A percentile compares a stretch with the other conserved stretches of the same genome.
Evolutionary conservation across 2,797 vertebrate genomes (phyloP).

Genomic region (Xiphophorus birchmanni): DNA sequence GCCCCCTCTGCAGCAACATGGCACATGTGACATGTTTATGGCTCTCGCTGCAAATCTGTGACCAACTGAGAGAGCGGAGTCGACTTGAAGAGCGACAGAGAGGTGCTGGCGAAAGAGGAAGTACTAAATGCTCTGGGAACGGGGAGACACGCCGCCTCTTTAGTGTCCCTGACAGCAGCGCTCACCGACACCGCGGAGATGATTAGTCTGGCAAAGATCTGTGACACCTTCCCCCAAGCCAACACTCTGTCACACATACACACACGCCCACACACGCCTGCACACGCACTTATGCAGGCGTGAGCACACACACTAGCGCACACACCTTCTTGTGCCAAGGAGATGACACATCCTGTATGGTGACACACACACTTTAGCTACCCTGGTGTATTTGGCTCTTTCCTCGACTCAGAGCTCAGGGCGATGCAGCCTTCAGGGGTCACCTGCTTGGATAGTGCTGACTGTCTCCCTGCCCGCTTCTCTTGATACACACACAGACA

Average conservation of each 20-base stretch:
- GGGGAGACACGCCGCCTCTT: constrained; percentile 79
- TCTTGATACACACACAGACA: constrained; percentile 85
- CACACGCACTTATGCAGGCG: constrained; percentile 38
- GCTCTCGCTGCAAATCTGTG: constrained; percentile 68
- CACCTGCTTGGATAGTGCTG: constrained; percentile 98
- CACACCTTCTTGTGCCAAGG: constrained; percentile 79
- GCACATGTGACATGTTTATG: constrained; percentile 70
- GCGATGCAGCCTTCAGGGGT: constrained; percentile 97
- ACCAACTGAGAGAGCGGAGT: constrained; percentile 59
- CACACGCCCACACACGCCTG: not conserved
- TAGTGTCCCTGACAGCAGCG: constrained; percentile 82
- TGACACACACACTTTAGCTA: constrained; percentile 54
- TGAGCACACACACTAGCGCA: constrained; percentile 60
- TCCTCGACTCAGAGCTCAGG: constrained; percentile 76
- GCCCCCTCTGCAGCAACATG: constrained; percentile 21
- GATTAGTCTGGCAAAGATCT: constrained; percentile 82
- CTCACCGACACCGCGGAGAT: constrained; percentile 79
- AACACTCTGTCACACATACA: constrained; percentile 73
- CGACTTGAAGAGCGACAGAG: constrained; percentile 50
- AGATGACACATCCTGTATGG: constrained; percentile 79
- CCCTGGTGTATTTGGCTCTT: constrained; percentile 80
- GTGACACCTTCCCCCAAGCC: constrained; percentile 79
- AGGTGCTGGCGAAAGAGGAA: constrained; percentile 78
- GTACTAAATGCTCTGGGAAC: constrained; percentile 79
- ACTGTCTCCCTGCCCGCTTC: constrained; percentile 87